Evolutionary conservation across 2,888 invertebrate species (phyloP), one percentile per base, ranked within the genome.

Genomic region (Candidula unifasciata): DNA sequence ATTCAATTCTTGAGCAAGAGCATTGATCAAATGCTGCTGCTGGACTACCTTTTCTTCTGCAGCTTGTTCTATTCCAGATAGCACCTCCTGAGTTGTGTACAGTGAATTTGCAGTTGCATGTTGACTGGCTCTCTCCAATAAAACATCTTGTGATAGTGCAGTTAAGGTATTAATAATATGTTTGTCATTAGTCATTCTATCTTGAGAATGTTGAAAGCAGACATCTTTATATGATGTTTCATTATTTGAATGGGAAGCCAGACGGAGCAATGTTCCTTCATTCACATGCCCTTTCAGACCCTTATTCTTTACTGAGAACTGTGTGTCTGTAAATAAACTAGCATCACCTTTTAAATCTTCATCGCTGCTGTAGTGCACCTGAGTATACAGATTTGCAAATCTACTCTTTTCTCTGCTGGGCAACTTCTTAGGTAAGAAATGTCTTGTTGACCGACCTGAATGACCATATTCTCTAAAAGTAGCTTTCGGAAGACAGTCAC

Each of bases 91-190:
- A 27, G 90, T 86, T 80, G 89, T 86, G 37, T 89, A 88, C 57
- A 91, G 81, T 21, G 89, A 89, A 37, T 90, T 89, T 54, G 88
- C 86, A 10, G 88, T 88, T 16, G 84, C 84, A 89, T 89, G 90
- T 76, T 89, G 88, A 33, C 86, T 88, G n/a, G 87, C 87, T 35
- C 89, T 82, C 18, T 89, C 87, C 76, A 87, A 77, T 84, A 89
- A 81, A 18, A 91, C 85, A 24, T 90, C 90, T 0, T 87, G 82
- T 80, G 88, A 89, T 60, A 90, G 57, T 35, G 86, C 18, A 71
- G 52, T 54, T 24, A 86, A 10, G 18, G 80, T 80, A 8, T 82
- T 69, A 21, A 52, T 76, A 37, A 86, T 35, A 69, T 86, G 80
- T 16, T 68, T 79, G 60, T 83, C 77, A 60, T 60, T 33, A 33